These are phyloP conservation scores for Sycophila sp. DNA, from an alignment of 1,140 invertebrate genomes.

Conservation along the genomic window DNA sequence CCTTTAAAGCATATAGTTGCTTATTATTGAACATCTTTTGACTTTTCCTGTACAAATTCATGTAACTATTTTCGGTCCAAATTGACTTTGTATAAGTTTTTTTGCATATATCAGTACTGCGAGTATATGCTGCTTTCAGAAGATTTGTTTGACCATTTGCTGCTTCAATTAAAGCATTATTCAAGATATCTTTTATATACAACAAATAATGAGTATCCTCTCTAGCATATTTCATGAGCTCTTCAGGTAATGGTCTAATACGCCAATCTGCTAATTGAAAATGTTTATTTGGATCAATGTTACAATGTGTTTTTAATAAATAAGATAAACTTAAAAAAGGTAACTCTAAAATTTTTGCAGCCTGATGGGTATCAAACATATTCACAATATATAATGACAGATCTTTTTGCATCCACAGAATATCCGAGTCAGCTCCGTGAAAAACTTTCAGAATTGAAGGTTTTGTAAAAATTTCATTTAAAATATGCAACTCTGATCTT, in stretches of 20 bases:
- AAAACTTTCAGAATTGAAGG: conserved; percentile 93
- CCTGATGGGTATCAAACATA: conserved; percentile 96
- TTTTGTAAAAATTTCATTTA: conserved; percentile 95
- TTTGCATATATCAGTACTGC: conserved; percentile 79
- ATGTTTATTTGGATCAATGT: conserved; percentile 84
- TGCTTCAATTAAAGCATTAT: conserved; percentile 78
- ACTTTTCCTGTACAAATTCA: conserved; percentile 80
- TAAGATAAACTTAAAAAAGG: conserved; percentile 80
- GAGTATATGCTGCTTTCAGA: conserved; percentile 75
- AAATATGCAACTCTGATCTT: conserved; percentile 80
- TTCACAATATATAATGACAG: conserved; percentile 95
- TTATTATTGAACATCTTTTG: conserved; percentile 85
- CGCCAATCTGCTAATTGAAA: conserved; percentile 98
- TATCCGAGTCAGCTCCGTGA: conserved; percentile 90
- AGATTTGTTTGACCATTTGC: conserved; percentile 78
- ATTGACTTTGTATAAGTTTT: conserved; percentile 85
- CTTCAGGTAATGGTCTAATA: conserved; percentile 87
- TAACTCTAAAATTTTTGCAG: conserved; percentile 80
- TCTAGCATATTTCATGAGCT: conserved; percentile 89
- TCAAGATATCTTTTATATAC: conserved; percentile 88
- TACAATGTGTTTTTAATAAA: conserved; percentile 83
- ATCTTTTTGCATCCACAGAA: conserved; percentile 96
- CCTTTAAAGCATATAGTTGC: conserved; percentile 85
- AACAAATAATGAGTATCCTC: conserved; percentile 96
- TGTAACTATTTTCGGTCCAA: conserved; percentile 77